A percentile compares a stretch with the other conserved stretches of the same genome.
These are phyloP conservation scores for Marmota flaviventris DNA, from an alignment of 2,113 vertebrate species.

Conservation along the genomic window DNA sequence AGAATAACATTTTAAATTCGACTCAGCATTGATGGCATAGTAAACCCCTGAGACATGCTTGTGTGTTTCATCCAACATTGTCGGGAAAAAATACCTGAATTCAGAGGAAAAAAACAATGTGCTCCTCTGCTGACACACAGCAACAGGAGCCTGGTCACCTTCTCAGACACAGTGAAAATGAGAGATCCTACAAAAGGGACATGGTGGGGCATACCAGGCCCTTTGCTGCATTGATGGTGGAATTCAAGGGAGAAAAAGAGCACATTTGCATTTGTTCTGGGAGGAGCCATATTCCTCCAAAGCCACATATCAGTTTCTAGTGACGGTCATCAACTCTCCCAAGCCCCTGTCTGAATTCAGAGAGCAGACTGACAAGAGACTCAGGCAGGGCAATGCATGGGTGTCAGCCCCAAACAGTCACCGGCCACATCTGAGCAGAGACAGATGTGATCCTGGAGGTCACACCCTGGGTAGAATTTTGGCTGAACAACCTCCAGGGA, in stretches of 20 bases:
- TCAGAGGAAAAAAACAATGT: neutral
- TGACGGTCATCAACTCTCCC: no score
- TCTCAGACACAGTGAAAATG: neutral
- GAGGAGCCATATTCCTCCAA: neutral
- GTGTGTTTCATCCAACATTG: neutral
- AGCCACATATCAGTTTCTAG: neutral
- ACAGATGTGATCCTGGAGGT: accelerated
- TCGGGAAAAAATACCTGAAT: neutral
- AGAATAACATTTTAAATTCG: neutral
- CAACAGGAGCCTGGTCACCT: neutral
- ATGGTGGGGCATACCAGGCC: neutral
- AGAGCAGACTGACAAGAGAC: neutral
- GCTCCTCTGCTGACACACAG: neutral
- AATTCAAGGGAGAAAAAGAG: neutral
- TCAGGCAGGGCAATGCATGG: no score
- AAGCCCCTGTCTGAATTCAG: neutral
- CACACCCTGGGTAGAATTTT: accelerated
- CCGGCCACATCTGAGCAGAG: neutral
- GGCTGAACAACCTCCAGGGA: no score
- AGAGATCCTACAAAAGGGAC: neutral
- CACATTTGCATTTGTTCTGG: neutral
- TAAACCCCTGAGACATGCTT: accelerated
- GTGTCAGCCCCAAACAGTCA: no score
- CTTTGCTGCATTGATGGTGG: neutral
- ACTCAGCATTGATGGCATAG: neutral